Conservation (phyloP, 2,888 invertebrate species). For the Leucophenga maculata region DNA sequence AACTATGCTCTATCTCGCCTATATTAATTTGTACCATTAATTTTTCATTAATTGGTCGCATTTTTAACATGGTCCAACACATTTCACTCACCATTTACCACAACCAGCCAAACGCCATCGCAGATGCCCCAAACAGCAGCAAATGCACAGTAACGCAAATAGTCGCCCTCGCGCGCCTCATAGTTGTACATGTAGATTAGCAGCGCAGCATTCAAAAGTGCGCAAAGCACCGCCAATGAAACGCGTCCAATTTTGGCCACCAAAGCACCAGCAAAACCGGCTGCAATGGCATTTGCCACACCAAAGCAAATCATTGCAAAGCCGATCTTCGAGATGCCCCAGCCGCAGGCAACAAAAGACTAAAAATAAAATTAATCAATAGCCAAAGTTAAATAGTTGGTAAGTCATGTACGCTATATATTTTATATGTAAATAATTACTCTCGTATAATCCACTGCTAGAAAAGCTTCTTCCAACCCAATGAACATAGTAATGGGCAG, state of each 20-base stretch:
- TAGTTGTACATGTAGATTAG: slow-evolving; percentile 81
- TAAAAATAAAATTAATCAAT: slow-evolving; percentile 73
- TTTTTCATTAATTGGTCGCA: no score
- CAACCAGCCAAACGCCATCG: slow-evolving; percentile 93
- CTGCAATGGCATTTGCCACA: slow-evolving; percentile 88
- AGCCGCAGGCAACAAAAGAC: slow-evolving; percentile 89
- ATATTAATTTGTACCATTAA: no score
- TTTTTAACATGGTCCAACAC: no score
- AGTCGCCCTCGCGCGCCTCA: slow-evolving; percentile 80
- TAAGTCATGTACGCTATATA: no score
- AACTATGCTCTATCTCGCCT: no score
- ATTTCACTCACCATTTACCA: slow-evolving; percentile 84
- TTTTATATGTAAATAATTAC: no score
- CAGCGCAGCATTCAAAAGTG: slow-evolving; percentile 80
- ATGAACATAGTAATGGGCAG: slow-evolving; percentile 94
- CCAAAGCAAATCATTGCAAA: slow-evolving; percentile 96
- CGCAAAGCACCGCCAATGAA: slow-evolving; percentile 83
- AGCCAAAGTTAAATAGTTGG: no score
- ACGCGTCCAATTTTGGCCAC: slow-evolving; percentile 83
- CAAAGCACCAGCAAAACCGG: slow-evolving; percentile 84
- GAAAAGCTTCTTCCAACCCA: slow-evolving; percentile 93
- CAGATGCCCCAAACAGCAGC: slow-evolving; percentile 91
- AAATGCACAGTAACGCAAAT: slow-evolving; percentile 82
- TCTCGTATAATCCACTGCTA: slow-evolving; percentile 87
- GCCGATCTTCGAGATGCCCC: slow-evolving; percentile 92